A percentile compares a stretch with the other conserved stretches of the same genome.
phyloP scores from a whole-genome alignment of 2,888 invertebrate genomes.

The Rhorus exstirpatorius region DNA sequence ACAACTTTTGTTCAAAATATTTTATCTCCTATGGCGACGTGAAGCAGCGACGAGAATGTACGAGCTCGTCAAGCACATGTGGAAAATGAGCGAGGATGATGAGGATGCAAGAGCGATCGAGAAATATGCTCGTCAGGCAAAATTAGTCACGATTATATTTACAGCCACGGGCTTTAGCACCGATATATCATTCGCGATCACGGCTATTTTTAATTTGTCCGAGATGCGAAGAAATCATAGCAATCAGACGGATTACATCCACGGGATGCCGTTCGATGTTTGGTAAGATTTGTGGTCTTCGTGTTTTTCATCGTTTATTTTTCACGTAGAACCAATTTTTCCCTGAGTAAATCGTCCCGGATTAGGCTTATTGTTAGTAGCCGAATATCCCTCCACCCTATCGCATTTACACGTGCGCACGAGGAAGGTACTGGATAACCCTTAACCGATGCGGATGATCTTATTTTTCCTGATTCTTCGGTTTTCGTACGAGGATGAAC shows the following conservation, averaged over 20 bases:
- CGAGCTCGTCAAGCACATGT: conserved; percentile 55
- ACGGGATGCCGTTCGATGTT: conserved; percentile 67
- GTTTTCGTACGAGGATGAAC: too few species aligned
- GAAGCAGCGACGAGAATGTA: conserved; percentile 58
- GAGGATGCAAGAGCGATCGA: conserved; percentile 57
- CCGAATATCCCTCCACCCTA: too few species aligned
- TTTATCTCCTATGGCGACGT: conserved; percentile 65
- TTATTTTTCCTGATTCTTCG: too few species aligned
- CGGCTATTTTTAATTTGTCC: conserved; percentile 24
- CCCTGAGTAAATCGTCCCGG: too few species aligned
- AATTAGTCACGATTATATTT: conserved; percentile 60
- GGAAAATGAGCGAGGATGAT: conserved; percentile 56
- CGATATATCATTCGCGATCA: conserved; percentile 54
- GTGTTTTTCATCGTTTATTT: too few species aligned
- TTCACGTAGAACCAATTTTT: too few species aligned
- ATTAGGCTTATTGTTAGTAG: too few species aligned
- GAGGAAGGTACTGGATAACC: too few species aligned
- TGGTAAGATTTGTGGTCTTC: conserved; percentile 59
- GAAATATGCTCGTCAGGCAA: conserved; percentile 63
- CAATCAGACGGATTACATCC: conserved; percentile 23
- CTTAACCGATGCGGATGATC: too few species aligned
- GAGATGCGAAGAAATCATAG: conserved; percentile 49
- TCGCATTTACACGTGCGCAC: too few species aligned
- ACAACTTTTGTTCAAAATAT: conserved; percentile 70
- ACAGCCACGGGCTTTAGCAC: conserved; percentile 51